These are phyloP conservation scores for Amphilophus citrinellus DNA, from an alignment of 2,113 vertebrate species.

Conservation along the genomic window DNA sequence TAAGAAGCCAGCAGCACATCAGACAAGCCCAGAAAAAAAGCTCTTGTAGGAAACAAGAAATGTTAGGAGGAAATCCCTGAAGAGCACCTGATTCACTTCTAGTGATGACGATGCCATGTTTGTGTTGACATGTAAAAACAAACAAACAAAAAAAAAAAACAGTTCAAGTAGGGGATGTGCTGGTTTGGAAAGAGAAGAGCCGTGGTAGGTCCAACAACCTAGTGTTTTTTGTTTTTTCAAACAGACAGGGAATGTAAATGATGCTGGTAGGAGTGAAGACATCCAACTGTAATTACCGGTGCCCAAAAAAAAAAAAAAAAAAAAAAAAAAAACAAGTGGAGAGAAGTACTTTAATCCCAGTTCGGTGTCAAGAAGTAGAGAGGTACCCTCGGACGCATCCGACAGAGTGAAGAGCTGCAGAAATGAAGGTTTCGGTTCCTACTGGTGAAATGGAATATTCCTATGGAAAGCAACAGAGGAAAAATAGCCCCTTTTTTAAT, in stretches of 20 bases:
- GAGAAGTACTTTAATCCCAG: slow-evolving; percentile 11
- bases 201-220: slow-evolving; percentile 33
- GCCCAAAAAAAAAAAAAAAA: background rate
- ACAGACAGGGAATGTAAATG: slow-evolving; percentile 54
- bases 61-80: slow-evolving; percentile 66
- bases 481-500: slow-evolving; percentile 34
- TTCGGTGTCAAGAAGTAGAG: slow-evolving; percentile 32
- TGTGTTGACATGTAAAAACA: background rate
- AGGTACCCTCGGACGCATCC: slow-evolving; percentile 46
- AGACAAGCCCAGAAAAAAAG: slow-evolving; percentile 22
- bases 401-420: slow-evolving; percentile 31
- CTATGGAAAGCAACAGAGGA: slow-evolving; percentile 40
- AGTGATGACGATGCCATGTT: slow-evolving; percentile 21
- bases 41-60: slow-evolving; percentile 21
- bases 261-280: slow-evolving; percentile 56
- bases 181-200: slow-evolving; percentile 22
- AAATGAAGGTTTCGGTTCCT: slow-evolving; percentile 48
- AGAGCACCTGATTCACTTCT: slow-evolving; percentile 49
- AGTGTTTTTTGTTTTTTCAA: slow-evolving; percentile 32
- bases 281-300: slow-evolving; percentile 25
- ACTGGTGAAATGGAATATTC: slow-evolving; percentile 11
- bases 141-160: background rate
- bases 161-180: background rate
- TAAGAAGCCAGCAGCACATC: slow-evolving; percentile 39
- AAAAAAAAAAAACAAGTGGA: slow-evolving; percentile 1